Conservation (phyloP, 1,140 invertebrate species). For the Gryllus bimaculatus region DNA sequence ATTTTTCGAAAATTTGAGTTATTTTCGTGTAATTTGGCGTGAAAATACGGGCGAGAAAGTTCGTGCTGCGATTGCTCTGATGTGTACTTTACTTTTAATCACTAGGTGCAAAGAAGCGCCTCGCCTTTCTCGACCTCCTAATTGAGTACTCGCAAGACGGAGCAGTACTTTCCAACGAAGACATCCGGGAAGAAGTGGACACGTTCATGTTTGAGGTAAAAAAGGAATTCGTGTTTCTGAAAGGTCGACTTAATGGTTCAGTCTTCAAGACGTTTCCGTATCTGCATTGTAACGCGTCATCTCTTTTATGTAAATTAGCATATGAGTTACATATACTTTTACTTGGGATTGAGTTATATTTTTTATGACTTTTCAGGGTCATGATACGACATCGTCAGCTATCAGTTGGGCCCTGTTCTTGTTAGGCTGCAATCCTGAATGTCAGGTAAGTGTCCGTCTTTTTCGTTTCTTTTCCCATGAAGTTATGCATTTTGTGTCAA, state of each 20-base stretch:
- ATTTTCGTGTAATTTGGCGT: too few relatives aligned
- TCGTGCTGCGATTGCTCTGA: not conserved
- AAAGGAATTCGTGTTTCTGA: not conserved
- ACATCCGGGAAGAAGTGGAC: conserved; percentile 74
- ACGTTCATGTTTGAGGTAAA: conserved; percentile 73
- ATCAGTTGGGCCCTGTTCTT: conserved; percentile 56
- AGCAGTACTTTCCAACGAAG: conserved; percentile 44
- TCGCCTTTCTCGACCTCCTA: conserved; percentile 65
- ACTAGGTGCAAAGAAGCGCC: conserved; percentile 39
- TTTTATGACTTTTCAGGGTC: conserved; percentile 46
- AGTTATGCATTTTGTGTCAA: not conserved
- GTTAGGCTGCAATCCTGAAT: conserved; percentile 52
- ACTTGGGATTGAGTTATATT: not conserved
- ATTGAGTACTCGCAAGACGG: conserved; percentile 49
- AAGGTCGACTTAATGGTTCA: too few relatives aligned
- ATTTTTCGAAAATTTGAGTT: too few relatives aligned
- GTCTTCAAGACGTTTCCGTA: too few relatives aligned
- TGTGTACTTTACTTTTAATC: conserved; percentile 17
- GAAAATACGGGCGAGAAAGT: too few relatives aligned
- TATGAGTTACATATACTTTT: too few relatives aligned
- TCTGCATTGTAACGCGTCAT: too few relatives aligned
- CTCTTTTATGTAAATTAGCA: too few relatives aligned
- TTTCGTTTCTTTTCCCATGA: not conserved
- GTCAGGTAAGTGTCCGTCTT: conserved; percentile 33
- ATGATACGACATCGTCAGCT: conserved; percentile 67